Base-by-base conservation (phyloP, 2,888 invertebrate genomes). In the Diarsia dahlii region DNA sequence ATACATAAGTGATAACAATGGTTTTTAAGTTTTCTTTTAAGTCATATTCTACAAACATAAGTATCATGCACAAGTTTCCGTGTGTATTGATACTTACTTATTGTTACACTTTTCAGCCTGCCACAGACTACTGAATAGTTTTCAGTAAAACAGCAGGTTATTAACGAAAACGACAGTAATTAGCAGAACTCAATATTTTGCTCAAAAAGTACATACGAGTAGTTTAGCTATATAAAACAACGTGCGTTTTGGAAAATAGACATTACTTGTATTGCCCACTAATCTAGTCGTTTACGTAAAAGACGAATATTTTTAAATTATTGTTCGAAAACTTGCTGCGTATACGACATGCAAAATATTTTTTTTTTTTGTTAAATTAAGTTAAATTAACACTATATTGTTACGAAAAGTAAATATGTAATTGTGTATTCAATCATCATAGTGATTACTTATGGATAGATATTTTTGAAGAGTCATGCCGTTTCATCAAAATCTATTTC, bases 121-220 rank as follows among this genome's bases (percentile, higher is more conserved):
- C 20, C 18, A 45, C 2, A 8, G 4, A 67, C 45, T 65, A 63
- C 71, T 71, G 63, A 71, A 71, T 20, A 28, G 60, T 68, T 67
- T 60, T 71, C 64, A 81, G 75, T 23, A 23, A 68, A 81, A 76
- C 56, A 71, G 50, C 70, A 23, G 52, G n/a, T 20, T 15, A 68
- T 82, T 76, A 73, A 50, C 18, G 13, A n/a, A 52, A 85, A 69
- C 23, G 73, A 63, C 68, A 15, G 64, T 39, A 45, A 76, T 83
- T 82, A 82, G 1, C 34, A 58, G 74, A 50, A 71, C 48, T 71
- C 82, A 82, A 85, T 82, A 71, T 85, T 85, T 83, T 58, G 73
- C 77, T 64, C 18, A 39, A 65, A 58, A n/a, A 68, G 46, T 39
- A n/a, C 39, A 48, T 34, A 65, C 4, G 8, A 50, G 34, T 34